Base-by-base conservation (phyloP, 2,888 invertebrate genomes). In the Scaeva pyrastri region DNA sequence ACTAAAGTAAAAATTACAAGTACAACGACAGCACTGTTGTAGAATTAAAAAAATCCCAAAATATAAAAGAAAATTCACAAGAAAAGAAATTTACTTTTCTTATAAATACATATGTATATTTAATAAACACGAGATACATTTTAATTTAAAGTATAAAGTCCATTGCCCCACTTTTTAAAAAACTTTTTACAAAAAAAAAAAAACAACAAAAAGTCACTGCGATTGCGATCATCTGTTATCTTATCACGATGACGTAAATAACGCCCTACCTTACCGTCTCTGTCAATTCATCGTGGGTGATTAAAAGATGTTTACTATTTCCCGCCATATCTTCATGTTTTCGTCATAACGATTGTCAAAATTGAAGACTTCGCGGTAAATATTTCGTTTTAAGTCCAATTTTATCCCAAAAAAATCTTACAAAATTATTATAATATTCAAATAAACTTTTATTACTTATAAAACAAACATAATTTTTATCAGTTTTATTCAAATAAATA, bases 271-370 rank as follows among this genome's bases (percentile, higher is more conserved):
- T 26, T 72, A 66, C 71, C 79, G 55, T 64, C 76, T 48, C 14
- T 41, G 2, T 21, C 14, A 19, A 19, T 11, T 12, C 66, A 75
- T 84, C 70, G 64, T 68, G 50, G 56, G 71, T 43, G 50, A 77
- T 11, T 8, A 10, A 11, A 12, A 11, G 11, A 39, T 52, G 80
- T 80, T 79, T 84, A 79, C 75, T n/a, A 50, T 75, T 85, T 86
- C 86, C 73, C 86, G 86, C 86, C 86, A 81, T 74, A 80, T 75
- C 64, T 19, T 8, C 23, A 39, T 8, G 16, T 36, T 31, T 56
- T 62, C 66, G 50, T 75, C 19, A 48, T 71, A 21, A n/a, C 11
- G 56, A 39, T 26, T 70, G 76, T 50, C 48, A 66, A 70, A 55
- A 21, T 16, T 10, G 10, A 39, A 36, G 8, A 72, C 74, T 86